Percentiles rank a stretch among this genome's conserved stretches.
These are phyloP conservation scores for Pelmatolapia mariae DNA, from an alignment of 2,113 vertebrate species.

Conservation along the genomic window DNA sequence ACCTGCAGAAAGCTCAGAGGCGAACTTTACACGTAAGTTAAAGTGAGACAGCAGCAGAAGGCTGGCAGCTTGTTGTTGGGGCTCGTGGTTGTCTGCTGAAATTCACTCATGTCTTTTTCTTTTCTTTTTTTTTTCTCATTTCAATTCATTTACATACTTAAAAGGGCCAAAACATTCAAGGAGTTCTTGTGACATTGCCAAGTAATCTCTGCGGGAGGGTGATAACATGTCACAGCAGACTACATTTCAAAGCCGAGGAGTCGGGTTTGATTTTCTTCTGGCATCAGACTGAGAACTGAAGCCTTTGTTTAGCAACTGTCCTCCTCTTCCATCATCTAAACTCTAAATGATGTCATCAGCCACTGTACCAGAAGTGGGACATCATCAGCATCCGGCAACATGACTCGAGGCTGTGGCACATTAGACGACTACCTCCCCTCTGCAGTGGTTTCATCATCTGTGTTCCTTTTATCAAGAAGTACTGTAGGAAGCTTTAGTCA, in stretches of 20 bases:
- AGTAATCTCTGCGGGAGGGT: slow-evolving; percentile 17
- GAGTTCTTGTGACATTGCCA: slow-evolving; percentile 34
- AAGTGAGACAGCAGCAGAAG: slow-evolving; percentile 24
- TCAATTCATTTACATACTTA: slow-evolving; percentile 50
- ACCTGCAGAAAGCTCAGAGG: neutral
- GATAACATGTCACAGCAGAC: slow-evolving; percentile 13
- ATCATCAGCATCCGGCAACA: slow-evolving; percentile 25
- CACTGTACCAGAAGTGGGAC: slow-evolving; percentile 34
- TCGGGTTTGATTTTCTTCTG: slow-evolving; percentile 16
- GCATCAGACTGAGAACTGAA: neutral
- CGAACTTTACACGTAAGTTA: neutral
- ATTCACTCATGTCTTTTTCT: slow-evolving; percentile 35
- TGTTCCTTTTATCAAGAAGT: slow-evolving; percentile 1
- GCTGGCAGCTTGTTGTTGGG: slow-evolving; percentile 31
- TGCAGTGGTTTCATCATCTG: slow-evolving; percentile 28
- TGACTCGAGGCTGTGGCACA: slow-evolving; percentile 43
- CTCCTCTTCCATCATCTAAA: slow-evolving; percentile 14
- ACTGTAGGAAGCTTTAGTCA: slow-evolving; percentile 25
- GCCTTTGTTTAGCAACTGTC: slow-evolving; percentile 26
- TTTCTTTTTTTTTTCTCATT: neutral
- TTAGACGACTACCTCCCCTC: neutral
- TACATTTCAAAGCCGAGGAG: slow-evolving; percentile 11
- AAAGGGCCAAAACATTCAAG: slow-evolving; percentile 45
- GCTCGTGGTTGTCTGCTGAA: slow-evolving; percentile 39
- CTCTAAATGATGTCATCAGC: slow-evolving; percentile 44